Conservation (phyloP, 2,888 invertebrate genomes). For the Spilosoma lubricipeda region DNA sequence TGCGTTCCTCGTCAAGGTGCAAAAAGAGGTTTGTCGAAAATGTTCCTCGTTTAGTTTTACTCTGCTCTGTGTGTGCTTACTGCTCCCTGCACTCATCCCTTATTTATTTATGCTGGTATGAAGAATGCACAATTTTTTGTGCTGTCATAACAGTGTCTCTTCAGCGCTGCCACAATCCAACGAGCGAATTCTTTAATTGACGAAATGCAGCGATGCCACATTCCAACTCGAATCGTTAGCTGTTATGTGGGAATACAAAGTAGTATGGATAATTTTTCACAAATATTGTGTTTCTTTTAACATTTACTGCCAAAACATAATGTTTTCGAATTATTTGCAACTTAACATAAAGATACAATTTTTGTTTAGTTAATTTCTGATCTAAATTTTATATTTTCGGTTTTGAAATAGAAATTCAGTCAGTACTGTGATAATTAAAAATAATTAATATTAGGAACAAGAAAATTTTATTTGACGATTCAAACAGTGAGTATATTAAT, state of each 20-base stretch:
- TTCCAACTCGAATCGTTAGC: slow-evolving; percentile 75
- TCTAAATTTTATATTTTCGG: neutral
- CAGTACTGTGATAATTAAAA: neutral
- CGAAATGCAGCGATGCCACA: slow-evolving; percentile 76
- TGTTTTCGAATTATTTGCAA: neutral
- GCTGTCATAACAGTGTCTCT: slow-evolving; percentile 74
- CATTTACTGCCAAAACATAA: neutral
- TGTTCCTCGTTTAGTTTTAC: slow-evolving; percentile 77
- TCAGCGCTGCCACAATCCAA: slow-evolving; percentile 69
- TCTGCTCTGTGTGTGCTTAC: slow-evolving; percentile 61
- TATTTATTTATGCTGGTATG: slow-evolving; percentile 85
- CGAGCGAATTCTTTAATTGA: slow-evolving; percentile 82
- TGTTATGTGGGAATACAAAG: slow-evolving; percentile 75
- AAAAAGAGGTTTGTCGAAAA: slow-evolving; percentile 86
- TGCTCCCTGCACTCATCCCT: slow-evolving; percentile 80
- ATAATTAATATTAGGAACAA: neutral
- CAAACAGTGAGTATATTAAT: neutral
- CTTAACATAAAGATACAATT: no score
- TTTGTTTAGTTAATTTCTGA: no score
- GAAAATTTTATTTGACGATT: neutral
- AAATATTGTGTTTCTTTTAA: slow-evolving; percentile 1
- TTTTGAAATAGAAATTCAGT: neutral
- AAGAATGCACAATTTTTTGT: slow-evolving; percentile 81
- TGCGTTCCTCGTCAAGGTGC: slow-evolving; percentile 80
- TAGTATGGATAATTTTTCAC: slow-evolving; percentile 49